These are phyloP conservation scores for Acridotheres tristis DNA, from an alignment of 2,797 vertebrate genomes.

Conservation along the genomic window DNA sequence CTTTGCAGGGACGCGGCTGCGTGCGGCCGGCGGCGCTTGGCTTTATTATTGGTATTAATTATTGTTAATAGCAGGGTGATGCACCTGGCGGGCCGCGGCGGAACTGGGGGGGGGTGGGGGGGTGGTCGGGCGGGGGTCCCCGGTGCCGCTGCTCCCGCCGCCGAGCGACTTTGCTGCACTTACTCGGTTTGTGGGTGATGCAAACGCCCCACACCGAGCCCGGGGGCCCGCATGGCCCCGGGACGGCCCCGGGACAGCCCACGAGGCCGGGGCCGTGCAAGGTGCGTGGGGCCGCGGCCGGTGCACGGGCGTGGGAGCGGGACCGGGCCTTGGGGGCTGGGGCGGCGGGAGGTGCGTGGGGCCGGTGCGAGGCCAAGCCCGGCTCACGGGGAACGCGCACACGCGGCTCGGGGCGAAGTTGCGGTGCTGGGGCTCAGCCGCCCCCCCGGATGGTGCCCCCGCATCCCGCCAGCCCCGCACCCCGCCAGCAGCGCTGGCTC, in stretches of 20 bases:
- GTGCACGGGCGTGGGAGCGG: neutral
- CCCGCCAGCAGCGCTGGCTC: neutral
- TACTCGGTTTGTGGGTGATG: neutral
- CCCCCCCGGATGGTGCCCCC: neutral
- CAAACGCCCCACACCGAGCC: neutral
- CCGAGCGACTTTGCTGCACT: neutral
- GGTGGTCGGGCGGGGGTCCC: neutral
- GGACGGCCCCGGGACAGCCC: neutral
- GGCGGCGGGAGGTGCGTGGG: neutral
- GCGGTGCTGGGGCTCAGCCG: neutral
- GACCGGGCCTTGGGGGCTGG: too few relatives aligned
- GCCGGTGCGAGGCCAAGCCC: neutral
- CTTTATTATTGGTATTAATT: neutral
- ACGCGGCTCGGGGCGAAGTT: neutral
- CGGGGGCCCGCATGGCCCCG: neutral
- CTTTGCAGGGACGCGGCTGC: neutral
- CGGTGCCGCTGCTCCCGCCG: neutral
- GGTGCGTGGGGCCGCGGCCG: neutral
- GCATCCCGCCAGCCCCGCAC: neutral
- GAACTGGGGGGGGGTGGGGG: neutral
- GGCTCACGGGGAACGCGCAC: neutral
- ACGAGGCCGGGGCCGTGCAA: neutral
- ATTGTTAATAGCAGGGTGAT: neutral
- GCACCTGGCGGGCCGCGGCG: slow-evolving; percentile 23
- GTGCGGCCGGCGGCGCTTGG: neutral